A percentile compares a stretch with the other conserved stretches of the same genome.
These are phyloP conservation scores for Tiaroga cobitis DNA, from an alignment of 2,797 vertebrate species.

Conservation along the genomic window DNA sequence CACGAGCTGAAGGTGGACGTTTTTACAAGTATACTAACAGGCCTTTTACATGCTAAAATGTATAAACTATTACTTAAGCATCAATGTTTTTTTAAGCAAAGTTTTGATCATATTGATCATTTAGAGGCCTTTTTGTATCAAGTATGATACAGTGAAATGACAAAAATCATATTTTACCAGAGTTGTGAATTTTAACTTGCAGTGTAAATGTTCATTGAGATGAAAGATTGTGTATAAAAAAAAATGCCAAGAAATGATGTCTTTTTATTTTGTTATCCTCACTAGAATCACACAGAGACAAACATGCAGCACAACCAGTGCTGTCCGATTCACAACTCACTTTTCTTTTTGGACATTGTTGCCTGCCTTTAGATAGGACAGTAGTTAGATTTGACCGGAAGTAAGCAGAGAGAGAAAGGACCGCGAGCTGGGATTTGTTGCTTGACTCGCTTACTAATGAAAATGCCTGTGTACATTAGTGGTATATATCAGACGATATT, in stretches of 20 bases:
- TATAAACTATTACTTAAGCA: background rate
- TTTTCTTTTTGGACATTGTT: background rate
- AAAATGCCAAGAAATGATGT: too few species aligned
- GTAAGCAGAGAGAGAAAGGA: background rate
- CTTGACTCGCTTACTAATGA: background rate
- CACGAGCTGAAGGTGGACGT: background rate
- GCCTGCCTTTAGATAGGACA: background rate
- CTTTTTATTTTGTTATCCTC: background rate
- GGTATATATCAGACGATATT: too few species aligned
- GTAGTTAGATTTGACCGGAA: background rate
- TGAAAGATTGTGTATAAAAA: background rate
- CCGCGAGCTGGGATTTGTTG: too few species aligned
- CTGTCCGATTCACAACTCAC: background rate
- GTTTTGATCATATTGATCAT: background rate
- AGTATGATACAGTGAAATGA: background rate
- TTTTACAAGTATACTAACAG: background rate
- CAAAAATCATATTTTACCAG: background rate
- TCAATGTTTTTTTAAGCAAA: background rate
- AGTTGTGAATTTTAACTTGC: background rate
- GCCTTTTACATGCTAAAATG: background rate
- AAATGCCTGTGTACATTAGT: background rate
- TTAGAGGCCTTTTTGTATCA: background rate
- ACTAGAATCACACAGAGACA: background rate
- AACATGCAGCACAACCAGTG: background rate
- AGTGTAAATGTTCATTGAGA: background rate